Conservation (phyloP, 2,888 invertebrate species). For the Phalera bucephala region DNA sequence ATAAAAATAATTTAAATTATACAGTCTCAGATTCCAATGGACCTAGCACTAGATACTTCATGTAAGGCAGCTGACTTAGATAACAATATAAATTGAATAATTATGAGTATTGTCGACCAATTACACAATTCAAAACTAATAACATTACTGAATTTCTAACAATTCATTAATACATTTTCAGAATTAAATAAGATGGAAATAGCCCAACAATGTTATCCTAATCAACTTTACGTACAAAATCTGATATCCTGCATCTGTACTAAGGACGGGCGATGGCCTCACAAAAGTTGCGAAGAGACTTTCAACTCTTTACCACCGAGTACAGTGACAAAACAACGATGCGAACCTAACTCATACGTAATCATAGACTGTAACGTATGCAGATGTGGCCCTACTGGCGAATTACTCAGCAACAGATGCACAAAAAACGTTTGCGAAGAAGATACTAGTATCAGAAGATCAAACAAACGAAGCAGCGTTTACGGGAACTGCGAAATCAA, state of each 20-base stretch:
- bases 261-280: conserved; percentile 52
- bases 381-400: conserved; percentile 46
- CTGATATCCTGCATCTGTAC: conserved; percentile 51
- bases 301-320: conserved; percentile 32
- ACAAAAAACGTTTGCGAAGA: conserved; percentile 52
- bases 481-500: conserved; percentile 47
- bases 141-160: too few relatives aligned
- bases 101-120: too few relatives aligned
- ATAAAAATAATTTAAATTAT: too few relatives aligned
- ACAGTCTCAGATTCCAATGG: too few relatives aligned
- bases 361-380: conserved; percentile 59
- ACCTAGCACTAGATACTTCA: too few relatives aligned
- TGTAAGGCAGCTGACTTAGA: too few relatives aligned
- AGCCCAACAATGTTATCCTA: conserved; percentile 36
- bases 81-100: too few relatives aligned
- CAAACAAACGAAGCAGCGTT: conserved; percentile 17
- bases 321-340: conserved; percentile 23
- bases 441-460: conserved; percentile 15
- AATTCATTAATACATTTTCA: conserved; percentile 11
- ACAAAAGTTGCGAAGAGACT: conserved; percentile 36
- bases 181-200: conserved; percentile 3
- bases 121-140: too few relatives aligned
- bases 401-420: conserved; percentile 45
- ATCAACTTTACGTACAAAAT: conserved; percentile 41
- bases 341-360: conserved; percentile 48